Base-by-base conservation (phyloP, 2,797 vertebrate genomes). In the Gadopsis marmoratus region DNA sequence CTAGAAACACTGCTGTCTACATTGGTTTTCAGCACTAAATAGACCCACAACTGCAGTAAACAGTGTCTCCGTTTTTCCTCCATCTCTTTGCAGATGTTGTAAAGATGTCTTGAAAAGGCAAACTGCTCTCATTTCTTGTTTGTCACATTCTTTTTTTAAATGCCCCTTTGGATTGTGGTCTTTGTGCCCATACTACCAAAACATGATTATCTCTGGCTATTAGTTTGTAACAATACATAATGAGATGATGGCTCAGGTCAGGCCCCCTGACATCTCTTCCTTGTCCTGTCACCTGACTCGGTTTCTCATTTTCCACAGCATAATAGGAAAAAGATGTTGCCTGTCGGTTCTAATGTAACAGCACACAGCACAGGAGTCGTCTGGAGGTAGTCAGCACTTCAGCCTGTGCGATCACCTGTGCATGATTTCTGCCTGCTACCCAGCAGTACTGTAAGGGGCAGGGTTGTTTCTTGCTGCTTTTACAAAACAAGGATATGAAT, bases 311-410 rank as follows among this genome's bases (percentile, higher is more conserved):
- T 74, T 78, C 62, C 39, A 55, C 3, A 0, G 19, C 39, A 72
- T 90, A 91, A 92, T 82, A 5, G 33, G 80, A 59, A 81, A 89
- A 92, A 91, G 79, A 85, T 90, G 91, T 84, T 59, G 71, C 45
- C 61, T 87, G 89, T 90, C 89, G 17, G 58, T 54, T 86, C 48
- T 10, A 79, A 82, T 86, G 65, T 53, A 78, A 48, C 53, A 62
- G 68, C 67, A 78, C 69, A 73, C 59, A 53, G 60, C 65, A 31
- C 79, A 74, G 78, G 60, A 78, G 82, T 68, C 14, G 66, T 83
- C 71, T 84, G 81, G 63, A 87, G 69, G 59, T 54, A 64, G 75
- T 84, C 76, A 56, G 70, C 31, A 31, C 78, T 73, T 81, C 7
- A 48, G 60, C 63, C 26, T 13, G 43, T 61, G 63, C 51, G 37